Conservation (phyloP, 2,888 invertebrate genomes). For the Cheilosia pagana region DNA sequence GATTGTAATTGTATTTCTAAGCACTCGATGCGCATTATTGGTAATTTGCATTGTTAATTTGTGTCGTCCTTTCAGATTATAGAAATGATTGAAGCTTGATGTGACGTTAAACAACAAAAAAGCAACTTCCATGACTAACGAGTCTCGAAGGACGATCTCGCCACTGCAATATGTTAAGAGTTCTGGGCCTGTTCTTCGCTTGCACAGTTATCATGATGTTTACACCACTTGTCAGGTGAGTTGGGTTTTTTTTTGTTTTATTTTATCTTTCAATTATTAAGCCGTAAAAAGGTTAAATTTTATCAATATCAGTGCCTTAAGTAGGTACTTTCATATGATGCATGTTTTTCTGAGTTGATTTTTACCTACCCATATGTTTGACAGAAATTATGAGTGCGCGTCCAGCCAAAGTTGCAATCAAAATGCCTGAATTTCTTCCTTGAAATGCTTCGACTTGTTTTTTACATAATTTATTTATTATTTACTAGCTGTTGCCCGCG, state of each 20-base stretch:
- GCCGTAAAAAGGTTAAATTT: no score
- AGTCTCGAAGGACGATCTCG: slow-evolving; percentile 66
- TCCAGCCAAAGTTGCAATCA: no score
- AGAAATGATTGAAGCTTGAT: slow-evolving; percentile 52
- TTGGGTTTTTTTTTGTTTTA: neutral
- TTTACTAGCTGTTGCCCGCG: no score
- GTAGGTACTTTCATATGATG: no score
- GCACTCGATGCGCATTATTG: slow-evolving; percentile 6
- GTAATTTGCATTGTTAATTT: slow-evolving; percentile 13
- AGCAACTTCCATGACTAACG: slow-evolving; percentile 75
- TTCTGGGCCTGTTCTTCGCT: slow-evolving; percentile 77
- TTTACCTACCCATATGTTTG: no score
- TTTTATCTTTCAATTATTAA: no score
- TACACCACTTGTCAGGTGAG: slow-evolving; percentile 77
- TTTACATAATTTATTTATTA: no score
- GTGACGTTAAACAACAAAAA: slow-evolving; percentile 38
- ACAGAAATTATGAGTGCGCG: no score
- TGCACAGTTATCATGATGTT: slow-evolving; percentile 77
- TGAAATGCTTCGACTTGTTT: no score
- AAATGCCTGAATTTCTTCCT: no score
- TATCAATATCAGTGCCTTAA: no score
- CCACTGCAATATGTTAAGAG: slow-evolving; percentile 75
- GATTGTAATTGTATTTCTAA: neutral
- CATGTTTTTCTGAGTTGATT: no score
- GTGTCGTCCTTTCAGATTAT: slow-evolving; percentile 47